Percentiles rank a stretch among this genome's conserved stretches.
phyloP scores from a whole-genome alignment of 2,888 invertebrate genomes.

The Electrophaes corylata region DNA sequence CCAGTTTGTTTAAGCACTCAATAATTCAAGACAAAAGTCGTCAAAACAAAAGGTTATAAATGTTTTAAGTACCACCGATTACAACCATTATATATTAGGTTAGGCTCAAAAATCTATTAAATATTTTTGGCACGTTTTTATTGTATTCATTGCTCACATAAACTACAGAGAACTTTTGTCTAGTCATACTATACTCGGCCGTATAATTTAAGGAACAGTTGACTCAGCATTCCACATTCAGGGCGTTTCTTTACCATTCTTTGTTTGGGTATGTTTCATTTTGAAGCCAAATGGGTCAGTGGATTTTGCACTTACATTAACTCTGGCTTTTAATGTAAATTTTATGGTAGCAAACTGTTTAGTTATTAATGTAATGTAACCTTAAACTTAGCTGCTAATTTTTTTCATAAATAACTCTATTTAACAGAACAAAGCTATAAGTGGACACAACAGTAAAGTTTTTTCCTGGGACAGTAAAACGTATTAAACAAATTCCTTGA shows the following conservation, averaged over 20 bases:
- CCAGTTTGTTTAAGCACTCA: too few species aligned
- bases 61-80: too few species aligned
- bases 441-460: too few species aligned
- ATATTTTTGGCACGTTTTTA: conserved; percentile 5
- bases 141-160: conserved; percentile 10
- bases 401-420: too few species aligned
- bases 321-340: conserved; percentile 44
- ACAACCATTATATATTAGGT: background rate
- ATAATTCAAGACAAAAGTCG: too few species aligned
- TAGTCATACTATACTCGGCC: conserved; percentile 32
- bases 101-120: background rate
- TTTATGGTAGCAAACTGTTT: background rate
- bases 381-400: too few species aligned
- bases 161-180: conserved; percentile 10
- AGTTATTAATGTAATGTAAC: background rate
- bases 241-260: conserved; percentile 61
- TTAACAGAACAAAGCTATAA: too few species aligned
- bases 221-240: conserved; percentile 71
- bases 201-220: conserved; percentile 55
- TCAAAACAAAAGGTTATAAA: too few species aligned
- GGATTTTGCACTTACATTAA: conserved; percentile 58
- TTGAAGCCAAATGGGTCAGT: conserved; percentile 76
- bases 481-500: too few species aligned
- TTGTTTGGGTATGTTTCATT: conserved; percentile 69
- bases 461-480: too few species aligned